A percentile compares a stretch with the other conserved stretches of the same genome.
Evolutionary conservation across 2,888 invertebrate species (phyloP).

Genomic region (Caenorhabditis wallacei): DNA sequence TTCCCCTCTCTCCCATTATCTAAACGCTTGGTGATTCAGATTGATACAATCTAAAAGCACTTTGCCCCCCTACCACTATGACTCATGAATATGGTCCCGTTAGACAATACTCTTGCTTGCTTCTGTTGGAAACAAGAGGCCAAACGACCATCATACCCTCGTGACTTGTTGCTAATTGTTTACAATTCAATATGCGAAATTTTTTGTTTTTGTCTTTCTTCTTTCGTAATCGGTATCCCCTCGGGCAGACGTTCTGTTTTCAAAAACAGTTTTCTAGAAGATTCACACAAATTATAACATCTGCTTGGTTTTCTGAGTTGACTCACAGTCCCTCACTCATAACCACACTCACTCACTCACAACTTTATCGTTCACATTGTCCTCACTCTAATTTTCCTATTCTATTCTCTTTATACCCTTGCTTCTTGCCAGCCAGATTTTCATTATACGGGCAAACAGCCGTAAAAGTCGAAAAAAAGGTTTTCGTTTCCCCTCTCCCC

Average conservation of each 20-base stretch:
- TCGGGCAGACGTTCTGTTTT: neutral
- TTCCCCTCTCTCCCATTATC: neutral
- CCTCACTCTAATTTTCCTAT: neutral
- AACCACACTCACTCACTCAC: neutral
- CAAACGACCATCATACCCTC: neutral
- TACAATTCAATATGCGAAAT: neutral
- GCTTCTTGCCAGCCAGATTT: neutral
- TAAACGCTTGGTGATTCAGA: no score
- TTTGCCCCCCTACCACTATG: neutral
- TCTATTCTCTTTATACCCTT: neutral
- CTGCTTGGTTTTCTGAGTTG: no score
- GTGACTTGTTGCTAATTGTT: neutral
- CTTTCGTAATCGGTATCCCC: neutral
- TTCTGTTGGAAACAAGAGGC: neutral
- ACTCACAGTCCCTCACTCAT: neutral
- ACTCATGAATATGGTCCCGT: neutral
- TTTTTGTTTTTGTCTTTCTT: neutral
- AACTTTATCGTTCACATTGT: neutral
- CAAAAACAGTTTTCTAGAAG: neutral
- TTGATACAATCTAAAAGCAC: no score
- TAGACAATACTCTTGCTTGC: neutral
- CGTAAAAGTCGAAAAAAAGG: constrained; percentile 1
- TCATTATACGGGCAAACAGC: constrained; percentile 12
- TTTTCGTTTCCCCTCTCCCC: neutral
- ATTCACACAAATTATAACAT: no score